Conservation (phyloP, 2,888 invertebrate genomes). For the Chirona hameri region DNA sequence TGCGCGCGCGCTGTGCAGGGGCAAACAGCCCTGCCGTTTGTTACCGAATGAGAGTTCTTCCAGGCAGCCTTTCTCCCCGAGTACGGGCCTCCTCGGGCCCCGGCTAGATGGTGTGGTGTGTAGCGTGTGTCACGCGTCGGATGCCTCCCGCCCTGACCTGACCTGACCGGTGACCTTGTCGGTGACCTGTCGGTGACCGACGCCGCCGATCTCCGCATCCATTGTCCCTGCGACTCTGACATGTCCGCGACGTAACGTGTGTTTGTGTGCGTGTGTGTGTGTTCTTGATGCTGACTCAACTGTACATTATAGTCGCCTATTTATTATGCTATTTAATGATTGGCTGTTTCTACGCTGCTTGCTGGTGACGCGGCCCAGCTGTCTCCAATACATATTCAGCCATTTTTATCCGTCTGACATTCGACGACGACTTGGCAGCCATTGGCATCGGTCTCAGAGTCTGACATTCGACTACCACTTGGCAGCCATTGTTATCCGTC, state of each 20-base stretch:
- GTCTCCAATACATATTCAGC: conserved; percentile 12
- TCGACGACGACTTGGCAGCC: too few relatives aligned
- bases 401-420: background rate
- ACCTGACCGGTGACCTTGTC: too few relatives aligned
- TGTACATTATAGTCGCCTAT: background rate
- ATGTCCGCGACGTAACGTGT: background rate
- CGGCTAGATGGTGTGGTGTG: too few relatives aligned
- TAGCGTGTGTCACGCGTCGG: too few relatives aligned
- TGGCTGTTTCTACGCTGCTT: background rate
- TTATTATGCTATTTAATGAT: conserved; percentile 4
- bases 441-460: too few relatives aligned
- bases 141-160: too few relatives aligned
- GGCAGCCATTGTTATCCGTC: background rate
- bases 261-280: conserved; percentile 1
- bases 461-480: background rate
- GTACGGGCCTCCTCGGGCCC: too few relatives aligned
- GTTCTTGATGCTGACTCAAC: background rate
- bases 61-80: too few relatives aligned
- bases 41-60: too few relatives aligned
- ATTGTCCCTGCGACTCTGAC: background rate
- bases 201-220: background rate
- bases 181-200: too few relatives aligned
- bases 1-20: too few relatives aligned
- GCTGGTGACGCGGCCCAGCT: background rate
- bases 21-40: too few relatives aligned